These are phyloP conservation scores for Aphidoletes aphidimyza DNA, from an alignment of 2,888 invertebrate genomes.

Conservation along the genomic window DNA sequence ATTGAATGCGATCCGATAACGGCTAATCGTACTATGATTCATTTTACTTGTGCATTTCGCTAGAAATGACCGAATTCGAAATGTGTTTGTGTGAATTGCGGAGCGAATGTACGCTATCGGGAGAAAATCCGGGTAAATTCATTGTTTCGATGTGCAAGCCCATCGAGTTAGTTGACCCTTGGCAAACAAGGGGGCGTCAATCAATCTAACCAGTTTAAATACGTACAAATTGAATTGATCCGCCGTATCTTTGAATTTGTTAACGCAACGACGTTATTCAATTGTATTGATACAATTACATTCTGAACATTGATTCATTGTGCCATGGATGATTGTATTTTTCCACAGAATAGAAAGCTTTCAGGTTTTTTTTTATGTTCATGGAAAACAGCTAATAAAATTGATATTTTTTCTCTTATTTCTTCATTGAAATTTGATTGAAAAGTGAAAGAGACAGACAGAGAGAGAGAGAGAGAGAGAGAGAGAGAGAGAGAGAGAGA, in stretches of 20 bases:
- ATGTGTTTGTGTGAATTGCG: no score
- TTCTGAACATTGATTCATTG: neutral
- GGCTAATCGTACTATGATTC: neutral
- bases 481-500: constrained; percentile 43
- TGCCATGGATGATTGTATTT: neutral
- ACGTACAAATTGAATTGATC: constrained; percentile 32
- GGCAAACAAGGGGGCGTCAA: constrained; percentile 4
- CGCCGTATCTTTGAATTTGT: no score
- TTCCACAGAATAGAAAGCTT: neutral
- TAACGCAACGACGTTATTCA: constrained; percentile 1
- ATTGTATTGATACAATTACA: constrained; percentile 16
- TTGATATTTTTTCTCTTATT: neutral
- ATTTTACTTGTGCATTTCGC: constrained; percentile 28
- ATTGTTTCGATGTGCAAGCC: no score
- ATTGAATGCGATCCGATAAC: constrained; percentile 25
- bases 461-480: constrained; percentile 47
- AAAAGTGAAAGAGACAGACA: neutral
- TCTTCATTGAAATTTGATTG: neutral
- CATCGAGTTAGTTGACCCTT: constrained; percentile 32
- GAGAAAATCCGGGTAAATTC: no score
- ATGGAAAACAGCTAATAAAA: no score
- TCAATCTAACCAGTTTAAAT: neutral
- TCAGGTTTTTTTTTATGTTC: neutral
- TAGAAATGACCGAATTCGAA: neutral
- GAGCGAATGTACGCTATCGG: no score